Evolutionary conservation across 2,113 vertebrate genomes (phyloP), one percentile per base, ranked within the genome.

Genomic region (Elachura formosa): DNA sequence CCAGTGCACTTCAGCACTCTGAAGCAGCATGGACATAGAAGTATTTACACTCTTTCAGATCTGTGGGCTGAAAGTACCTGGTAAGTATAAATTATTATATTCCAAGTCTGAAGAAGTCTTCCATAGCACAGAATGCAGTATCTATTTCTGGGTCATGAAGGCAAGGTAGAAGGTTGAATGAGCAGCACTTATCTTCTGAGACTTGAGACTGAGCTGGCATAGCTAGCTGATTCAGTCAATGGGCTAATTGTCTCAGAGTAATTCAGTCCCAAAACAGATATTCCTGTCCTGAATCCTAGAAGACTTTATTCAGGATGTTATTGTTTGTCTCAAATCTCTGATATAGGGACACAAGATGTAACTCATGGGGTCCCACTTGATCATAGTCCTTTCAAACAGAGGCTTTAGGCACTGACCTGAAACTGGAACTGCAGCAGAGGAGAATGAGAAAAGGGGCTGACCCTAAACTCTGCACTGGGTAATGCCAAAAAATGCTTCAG

Each of bases 281-380:
- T 21, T 41, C 17, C 51, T 69, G 41, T 69, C 54, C 75, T 33
- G n/a, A 76, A 61, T 64, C 49, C 14, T 34, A 71, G 38, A 52
- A 52, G 12, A 51, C 64, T 84, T 55, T 33, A 41, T 74, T 91
- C 61, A 46, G 51, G 48, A 67, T 72, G 56, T 21, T 84, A 25
- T 23, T 22, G 12, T 56, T 91, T 84, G 48, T 67, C 85, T 82
- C 52, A 46, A 34, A 81, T 71, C 38, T 73, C 48, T 73, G 31
- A 40, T 41, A 66, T 0, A 49, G 6, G 19, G 36, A 55, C 41
- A 66, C 38, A 89, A 89, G n/a, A 34, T 2, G 4, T 29, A 68
- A 78, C 34, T 56, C 61, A 18, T 8, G 10, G 62, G 29, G 59
- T 71, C 26, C 6, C 0, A 1, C 17, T 45, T 3, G 2, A 55